Percentiles rank a stretch among this genome's conserved stretches.
Evolutionary conservation across 2,888 invertebrate species (phyloP).

Genomic region (Leptinotarsa juncta): DNA sequence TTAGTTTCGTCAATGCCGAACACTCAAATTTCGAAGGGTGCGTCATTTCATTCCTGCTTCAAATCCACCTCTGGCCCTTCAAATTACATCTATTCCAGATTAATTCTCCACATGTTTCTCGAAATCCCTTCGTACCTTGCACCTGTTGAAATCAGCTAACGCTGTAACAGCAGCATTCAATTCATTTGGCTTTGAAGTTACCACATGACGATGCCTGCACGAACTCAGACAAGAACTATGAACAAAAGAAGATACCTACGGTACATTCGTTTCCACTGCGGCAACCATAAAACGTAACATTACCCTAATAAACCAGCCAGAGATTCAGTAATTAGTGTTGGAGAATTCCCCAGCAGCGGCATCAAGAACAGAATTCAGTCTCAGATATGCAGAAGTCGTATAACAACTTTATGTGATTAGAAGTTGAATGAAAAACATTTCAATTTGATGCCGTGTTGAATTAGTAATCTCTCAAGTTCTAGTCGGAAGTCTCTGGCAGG

Average conservation of each 20-base stretch:
- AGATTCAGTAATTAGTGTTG: constrained; percentile 33
- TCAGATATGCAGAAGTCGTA: constrained; percentile 16
- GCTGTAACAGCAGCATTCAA: background rate
- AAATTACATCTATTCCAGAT: background rate
- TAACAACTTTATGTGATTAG: constrained; percentile 17
- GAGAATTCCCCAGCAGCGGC: constrained; percentile 28
- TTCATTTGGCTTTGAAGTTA: background rate
- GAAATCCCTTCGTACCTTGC: background rate
- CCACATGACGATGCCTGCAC: constrained; percentile 2
- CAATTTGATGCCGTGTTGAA: constrained; percentile 12
- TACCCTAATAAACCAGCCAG: constrained; percentile 35
- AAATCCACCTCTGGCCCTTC: too few relatives aligned
- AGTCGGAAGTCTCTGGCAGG: background rate
- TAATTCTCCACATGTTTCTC: background rate
- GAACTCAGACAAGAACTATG: constrained; percentile 37
- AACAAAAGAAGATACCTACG: constrained; percentile 16
- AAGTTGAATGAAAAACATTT: constrained; percentile 10
- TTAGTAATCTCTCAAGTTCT: background rate
- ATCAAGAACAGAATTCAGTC: constrained; percentile 26
- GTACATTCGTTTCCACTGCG: constrained; percentile 19
- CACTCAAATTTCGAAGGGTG: too few relatives aligned
- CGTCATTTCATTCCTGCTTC: too few relatives aligned
- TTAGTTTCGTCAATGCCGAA: too few relatives aligned
- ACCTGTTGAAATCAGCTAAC: constrained; percentile 1
- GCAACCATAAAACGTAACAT: constrained; percentile 33